phyloP scores from a whole-genome alignment of 2,113 vertebrate genomes.

The Chelonoidis abingdonii region DNA sequence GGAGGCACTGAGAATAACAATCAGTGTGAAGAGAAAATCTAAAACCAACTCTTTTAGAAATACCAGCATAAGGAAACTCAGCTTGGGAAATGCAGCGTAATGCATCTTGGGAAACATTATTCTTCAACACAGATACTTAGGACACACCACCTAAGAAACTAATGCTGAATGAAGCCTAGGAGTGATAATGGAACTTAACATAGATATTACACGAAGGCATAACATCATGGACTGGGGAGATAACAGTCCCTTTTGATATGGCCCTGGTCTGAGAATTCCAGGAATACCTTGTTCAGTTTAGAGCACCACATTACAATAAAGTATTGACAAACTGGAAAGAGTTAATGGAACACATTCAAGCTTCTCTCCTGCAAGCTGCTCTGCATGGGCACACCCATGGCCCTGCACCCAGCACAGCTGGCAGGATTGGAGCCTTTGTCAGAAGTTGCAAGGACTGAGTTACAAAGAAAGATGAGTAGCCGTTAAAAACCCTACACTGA shows the following conservation, averaged over 20 bases:
- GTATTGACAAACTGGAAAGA: background rate
- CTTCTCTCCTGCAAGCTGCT: background rate
- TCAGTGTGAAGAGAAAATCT: background rate
- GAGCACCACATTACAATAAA: background rate
- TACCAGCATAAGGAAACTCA: background rate
- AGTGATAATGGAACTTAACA: background rate
- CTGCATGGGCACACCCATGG: background rate
- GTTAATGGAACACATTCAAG: background rate
- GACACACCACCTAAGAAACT: background rate
- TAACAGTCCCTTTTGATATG: background rate
- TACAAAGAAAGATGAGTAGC: background rate
- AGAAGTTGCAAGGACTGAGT: background rate
- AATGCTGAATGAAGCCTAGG: background rate
- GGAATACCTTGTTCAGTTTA: background rate
- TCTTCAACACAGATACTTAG: conserved; percentile 44
- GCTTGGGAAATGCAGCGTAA: conserved; percentile 21
- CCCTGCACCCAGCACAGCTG: background rate
- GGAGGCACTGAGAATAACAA: conserved; percentile 1
- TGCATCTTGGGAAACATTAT: background rate
- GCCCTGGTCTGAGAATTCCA: background rate
- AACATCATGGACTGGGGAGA: background rate
- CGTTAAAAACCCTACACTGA: background rate
- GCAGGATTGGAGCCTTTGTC: background rate
- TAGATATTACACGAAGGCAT: background rate
- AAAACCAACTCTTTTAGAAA: conserved; percentile 5